Evolutionary conservation across 2,113 vertebrate genomes (phyloP), one percentile per base, ranked within the genome.

Genomic region (Dissostichus mawsoni): DNA sequence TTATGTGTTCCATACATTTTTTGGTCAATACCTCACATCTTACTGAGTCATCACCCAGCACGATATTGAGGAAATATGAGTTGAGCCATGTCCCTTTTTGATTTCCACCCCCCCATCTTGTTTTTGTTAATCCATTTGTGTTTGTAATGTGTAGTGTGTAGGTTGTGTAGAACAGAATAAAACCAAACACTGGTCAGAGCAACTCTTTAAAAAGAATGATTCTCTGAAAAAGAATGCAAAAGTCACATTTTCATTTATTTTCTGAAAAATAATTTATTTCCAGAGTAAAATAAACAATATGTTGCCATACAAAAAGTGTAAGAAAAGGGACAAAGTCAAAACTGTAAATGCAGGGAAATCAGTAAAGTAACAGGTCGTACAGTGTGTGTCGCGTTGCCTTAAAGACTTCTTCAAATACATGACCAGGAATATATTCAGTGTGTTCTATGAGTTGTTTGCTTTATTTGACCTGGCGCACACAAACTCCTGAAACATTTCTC

Each of bases 231-330:
- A 50, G 3, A 51, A 23, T 20, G 7, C 11, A 83, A 86, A 33
- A 58, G 48, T 18, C 44, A 41, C 16, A 53, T 20, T n/a, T 11
- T 1, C 17, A 17, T 74, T 18, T 41, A 23, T 93, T 94, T 92
- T 91, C 82, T 93, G 86, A 94, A 95, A 95, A 95, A 94, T 91
- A 85, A 93, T 95, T 95, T 95, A 95, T 95, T 95, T 92, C 86
- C 91, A 94, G 93, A 93, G 81, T 92, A 94, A 95, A 95, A 95
- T 94, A 94, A 95, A 93, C 58, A 52, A 92, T 93, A 94, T 94
- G 81, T 89, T 93, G 93, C 90, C 90, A 93, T 94, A 94, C 90
- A 94, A 95, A 94, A 95, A 93, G 86, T 76, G 90, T 93, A 94
- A 89, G 90, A 94, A 95, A 92, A 92, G 87, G 76, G 85, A 94